Evolutionary conservation across 2,797 vertebrate genomes (phyloP), one percentile per base, ranked within the genome.

Genomic region (Fistularia commersonii): DNA sequence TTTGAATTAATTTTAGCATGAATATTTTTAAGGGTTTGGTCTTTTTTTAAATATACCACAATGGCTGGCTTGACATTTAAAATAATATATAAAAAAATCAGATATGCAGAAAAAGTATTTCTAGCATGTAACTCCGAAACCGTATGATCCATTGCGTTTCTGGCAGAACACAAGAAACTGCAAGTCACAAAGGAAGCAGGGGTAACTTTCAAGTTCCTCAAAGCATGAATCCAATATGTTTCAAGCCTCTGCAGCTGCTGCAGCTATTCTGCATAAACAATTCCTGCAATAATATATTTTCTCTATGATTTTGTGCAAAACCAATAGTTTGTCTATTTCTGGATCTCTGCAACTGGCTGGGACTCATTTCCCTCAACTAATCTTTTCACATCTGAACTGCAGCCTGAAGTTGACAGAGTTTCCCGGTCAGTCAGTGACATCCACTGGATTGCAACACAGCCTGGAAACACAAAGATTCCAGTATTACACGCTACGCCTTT

Each of bases 101-200:
- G n/a, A n/a, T n/a, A n/a, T n/a, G n/a, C n/a, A n/a, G n/a, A n/a
- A n/a, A n/a, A n/a, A n/a, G n/a, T n/a, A n/a, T n/a, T 12, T 41
- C n/a, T 39, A 49, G 11, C 48, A 40, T 32, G 15, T 50, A 50
- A 51, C 44, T 42, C 32, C 11, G 10, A 34, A 63, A 41, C 34
- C 54, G 49, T 41, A 45, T 37, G 39, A 41, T 57, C 42, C 13
- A 8, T 15, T 1, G 32, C 48, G 48, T 53, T 14, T 45, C 42
- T 42, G 31, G 44, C 10, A 9, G 44, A 57, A 6, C 59, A 52
- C 39, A 35, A 12, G 23, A 13, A 35, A 14, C 39, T 51, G 54
- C 23, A 47, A 42, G 45, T 55, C 32, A 41, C 43, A 59, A 8
- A 55, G 8, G 36, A 10, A 62, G 33, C 36, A 51, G 51, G 46